These are phyloP conservation scores for Norana najaformis DNA, from an alignment of 2,888 invertebrate genomes.

Conservation along the genomic window DNA sequence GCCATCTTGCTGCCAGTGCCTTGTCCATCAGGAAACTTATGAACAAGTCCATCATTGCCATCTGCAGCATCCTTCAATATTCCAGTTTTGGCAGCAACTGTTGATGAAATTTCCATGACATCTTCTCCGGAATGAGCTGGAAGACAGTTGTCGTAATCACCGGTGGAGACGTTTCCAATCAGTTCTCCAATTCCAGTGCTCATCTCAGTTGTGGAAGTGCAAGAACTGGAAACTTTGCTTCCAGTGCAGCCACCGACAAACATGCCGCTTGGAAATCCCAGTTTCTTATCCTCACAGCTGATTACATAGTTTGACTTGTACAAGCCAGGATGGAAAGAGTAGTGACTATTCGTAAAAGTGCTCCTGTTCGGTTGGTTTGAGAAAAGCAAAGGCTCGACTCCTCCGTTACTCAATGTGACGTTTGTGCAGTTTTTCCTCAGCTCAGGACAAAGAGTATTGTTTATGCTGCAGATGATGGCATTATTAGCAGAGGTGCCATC, in stretches of 20 bases:
- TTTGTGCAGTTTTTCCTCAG: background rate
- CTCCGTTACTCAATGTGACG: background rate
- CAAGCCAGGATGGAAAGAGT: background rate
- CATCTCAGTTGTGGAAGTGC: background rate
- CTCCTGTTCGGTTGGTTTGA: background rate
- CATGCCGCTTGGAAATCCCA: background rate
- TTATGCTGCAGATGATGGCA: background rate
- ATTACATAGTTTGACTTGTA: background rate
- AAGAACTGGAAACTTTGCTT: background rate
- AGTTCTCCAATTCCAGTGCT: background rate
- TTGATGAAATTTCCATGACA: background rate
- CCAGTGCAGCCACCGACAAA: background rate
- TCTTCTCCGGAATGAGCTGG: background rate
- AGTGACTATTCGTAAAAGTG: background rate
- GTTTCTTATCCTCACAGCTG: background rate
- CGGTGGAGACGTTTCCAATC: background rate
- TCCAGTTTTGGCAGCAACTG: background rate
- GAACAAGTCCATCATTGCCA: constrained; percentile 61
- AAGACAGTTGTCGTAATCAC: background rate
- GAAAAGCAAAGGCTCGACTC: background rate
- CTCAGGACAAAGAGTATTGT: background rate
- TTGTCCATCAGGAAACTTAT: constrained; percentile 63
- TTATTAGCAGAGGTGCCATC: background rate
- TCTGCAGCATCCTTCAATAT: background rate
- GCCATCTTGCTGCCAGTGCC: constrained; percentile 64